Evolutionary conservation across 2,888 invertebrate genomes (phyloP), one percentile per base, ranked within the genome.

Genomic region (Drosophila phalerata): DNA sequence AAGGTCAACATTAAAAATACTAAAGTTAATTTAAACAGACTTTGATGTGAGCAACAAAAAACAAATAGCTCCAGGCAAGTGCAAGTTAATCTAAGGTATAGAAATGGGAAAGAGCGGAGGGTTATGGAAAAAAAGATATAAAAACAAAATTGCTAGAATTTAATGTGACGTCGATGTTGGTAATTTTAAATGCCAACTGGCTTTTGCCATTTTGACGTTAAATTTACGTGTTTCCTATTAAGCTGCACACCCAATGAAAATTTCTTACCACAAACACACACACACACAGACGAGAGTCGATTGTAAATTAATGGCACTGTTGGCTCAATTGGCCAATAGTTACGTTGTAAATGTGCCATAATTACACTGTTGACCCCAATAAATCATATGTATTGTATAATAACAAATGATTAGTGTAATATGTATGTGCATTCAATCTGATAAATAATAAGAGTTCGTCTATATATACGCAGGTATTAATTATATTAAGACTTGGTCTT

Each of bases 1-100:
- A 85, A 84, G 85, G 81, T 68, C 79, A 61, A 38, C 38, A 77
- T 77, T 73, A 69, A 73, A 77, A 66, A 76, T 38, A 17, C 72
- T 56, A 34, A 71, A 67, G 43, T 66, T 60, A 69, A 68, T 66
- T 70, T 34, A 64, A 78, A 81, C 72, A 60, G 68, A 70, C 62
- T 78, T 75, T 70, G 62, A 71, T 60, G 43, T 34, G 25, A 63
- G 19, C 47, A 51, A 51, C 56, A 66, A 10, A 25, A 25, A 63
- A 13, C 34, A 51, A 17, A 52, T 42, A 22, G 17, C 34, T 40
- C 25, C 10, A 30, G 28, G 30, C 38, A 67, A 70, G 64, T 62
- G 71, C 63, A 61, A 62, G 64, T 56, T 60, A 69, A 64, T 42
- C 40, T 22, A 40, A n/a, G 30, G 11, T 40, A 30, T 13, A 19